A percentile compares a stretch with the other conserved stretches of the same genome.
phyloP scores from a whole-genome alignment of 2,113 vertebrate species.

The Apeltes quadracus region DNA sequence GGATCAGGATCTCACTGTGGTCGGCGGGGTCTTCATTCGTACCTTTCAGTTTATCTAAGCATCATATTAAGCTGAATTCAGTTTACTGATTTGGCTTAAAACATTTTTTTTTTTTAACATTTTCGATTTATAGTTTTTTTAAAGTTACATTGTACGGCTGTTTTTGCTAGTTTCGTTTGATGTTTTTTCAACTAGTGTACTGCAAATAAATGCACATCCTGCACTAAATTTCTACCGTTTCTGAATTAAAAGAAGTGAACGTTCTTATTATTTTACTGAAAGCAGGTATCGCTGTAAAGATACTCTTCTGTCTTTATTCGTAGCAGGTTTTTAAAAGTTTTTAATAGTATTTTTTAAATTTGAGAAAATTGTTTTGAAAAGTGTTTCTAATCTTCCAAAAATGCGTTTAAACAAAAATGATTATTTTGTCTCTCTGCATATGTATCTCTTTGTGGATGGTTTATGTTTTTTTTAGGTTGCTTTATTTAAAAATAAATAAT shows the following conservation, averaged over 20 bases:
- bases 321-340: not conserved
- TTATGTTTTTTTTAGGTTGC: not conserved
- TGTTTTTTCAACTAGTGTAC: not conserved
- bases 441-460: not conserved
- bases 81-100: not conserved
- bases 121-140: not conserved
- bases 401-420: not conserved
- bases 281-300: not conserved
- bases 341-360: not conserved
- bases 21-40: slow-evolving; percentile 1
- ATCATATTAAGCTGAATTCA: not conserved
- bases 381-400: not conserved
- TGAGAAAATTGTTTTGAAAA: not conserved
- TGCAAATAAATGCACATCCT: not conserved
- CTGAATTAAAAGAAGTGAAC: not conserved
- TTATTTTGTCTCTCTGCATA: not conserved
- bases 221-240: too few species aligned
- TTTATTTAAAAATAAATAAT: not conserved
- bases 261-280: not conserved
- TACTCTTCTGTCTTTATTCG: not conserved
- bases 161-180: not conserved
- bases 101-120: too few species aligned
- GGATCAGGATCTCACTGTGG: slow-evolving; percentile 12
- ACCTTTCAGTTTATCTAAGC: not conserved
- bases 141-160: not conserved